These are phyloP conservation scores for Phylloscopus trochilus DNA, from an alignment of 2,113 vertebrate species.

Conservation along the genomic window DNA sequence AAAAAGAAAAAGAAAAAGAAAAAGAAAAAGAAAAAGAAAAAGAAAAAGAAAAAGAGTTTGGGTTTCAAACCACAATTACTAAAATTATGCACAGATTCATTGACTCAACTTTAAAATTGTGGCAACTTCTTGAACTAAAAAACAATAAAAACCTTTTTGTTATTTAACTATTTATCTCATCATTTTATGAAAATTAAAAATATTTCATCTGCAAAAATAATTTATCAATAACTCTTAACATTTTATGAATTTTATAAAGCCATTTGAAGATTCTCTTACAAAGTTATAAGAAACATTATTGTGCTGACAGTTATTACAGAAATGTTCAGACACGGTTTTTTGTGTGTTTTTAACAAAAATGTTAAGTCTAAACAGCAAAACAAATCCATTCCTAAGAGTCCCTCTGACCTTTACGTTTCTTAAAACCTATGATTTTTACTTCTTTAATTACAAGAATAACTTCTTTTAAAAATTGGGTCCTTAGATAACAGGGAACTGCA, in stretches of 20 bases:
- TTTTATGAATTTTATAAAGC: background rate
- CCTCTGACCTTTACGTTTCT: background rate
- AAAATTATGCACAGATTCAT: background rate
- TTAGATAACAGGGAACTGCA: background rate
- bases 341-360: background rate
- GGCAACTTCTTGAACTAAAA: background rate
- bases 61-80: background rate
- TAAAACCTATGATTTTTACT: background rate
- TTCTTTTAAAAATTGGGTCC: background rate
- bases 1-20: background rate
- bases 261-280: background rate
- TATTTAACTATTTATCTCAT: background rate
- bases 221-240: background rate
- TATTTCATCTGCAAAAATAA: background rate
- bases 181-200: background rate
- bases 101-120: background rate
- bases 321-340: background rate
- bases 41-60: background rate
- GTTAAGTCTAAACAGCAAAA: background rate
- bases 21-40: background rate
- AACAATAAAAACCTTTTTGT: rapidly evolving
- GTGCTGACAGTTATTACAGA: background rate
- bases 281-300: background rate
- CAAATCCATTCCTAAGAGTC: background rate
- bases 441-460: background rate